A percentile compares a stretch with the other conserved stretches of the same genome.
These are phyloP conservation scores for Albula goreensis DNA, from an alignment of 2,113 vertebrate species.

Conservation along the genomic window DNA sequence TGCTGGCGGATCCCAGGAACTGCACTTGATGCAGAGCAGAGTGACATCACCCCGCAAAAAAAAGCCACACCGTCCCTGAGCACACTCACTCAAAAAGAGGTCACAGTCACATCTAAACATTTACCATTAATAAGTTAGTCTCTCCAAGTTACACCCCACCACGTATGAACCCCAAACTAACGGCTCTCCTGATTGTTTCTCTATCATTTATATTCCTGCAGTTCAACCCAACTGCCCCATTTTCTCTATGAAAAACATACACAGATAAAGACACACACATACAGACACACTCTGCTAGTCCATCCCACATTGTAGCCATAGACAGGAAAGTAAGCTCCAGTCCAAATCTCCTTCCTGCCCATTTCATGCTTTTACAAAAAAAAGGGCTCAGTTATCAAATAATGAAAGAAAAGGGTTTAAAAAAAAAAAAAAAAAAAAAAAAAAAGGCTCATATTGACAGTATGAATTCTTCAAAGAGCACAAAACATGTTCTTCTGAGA, in stretches of 20 bases:
- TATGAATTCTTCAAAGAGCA: conserved; percentile 16
- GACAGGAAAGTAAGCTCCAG: background rate
- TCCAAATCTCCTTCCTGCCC: background rate
- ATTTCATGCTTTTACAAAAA: background rate
- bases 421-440: background rate
- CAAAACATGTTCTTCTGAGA: background rate
- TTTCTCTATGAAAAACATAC: conserved; percentile 11
- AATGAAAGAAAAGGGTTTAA: background rate
- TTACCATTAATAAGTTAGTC: conserved; percentile 3
- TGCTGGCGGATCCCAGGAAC: background rate
- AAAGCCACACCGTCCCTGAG: background rate
- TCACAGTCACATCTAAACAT: background rate
- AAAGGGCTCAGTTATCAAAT: conserved; percentile 6
- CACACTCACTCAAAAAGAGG: background rate
- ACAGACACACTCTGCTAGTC: background rate
- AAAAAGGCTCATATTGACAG: conserved; percentile 19
- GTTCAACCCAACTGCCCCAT: background rate
- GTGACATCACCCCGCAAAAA: background rate
- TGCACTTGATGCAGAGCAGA: background rate
- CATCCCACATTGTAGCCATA: background rate
- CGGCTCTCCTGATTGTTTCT: background rate
- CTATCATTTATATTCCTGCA: background rate
- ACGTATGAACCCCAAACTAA: background rate
- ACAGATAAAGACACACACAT: conserved; percentile 22
- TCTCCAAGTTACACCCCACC: background rate